Evolutionary conservation across 2,888 invertebrate species (phyloP), one percentile per base, ranked within the genome.

Genomic region (Stegophylla sp.): DNA sequence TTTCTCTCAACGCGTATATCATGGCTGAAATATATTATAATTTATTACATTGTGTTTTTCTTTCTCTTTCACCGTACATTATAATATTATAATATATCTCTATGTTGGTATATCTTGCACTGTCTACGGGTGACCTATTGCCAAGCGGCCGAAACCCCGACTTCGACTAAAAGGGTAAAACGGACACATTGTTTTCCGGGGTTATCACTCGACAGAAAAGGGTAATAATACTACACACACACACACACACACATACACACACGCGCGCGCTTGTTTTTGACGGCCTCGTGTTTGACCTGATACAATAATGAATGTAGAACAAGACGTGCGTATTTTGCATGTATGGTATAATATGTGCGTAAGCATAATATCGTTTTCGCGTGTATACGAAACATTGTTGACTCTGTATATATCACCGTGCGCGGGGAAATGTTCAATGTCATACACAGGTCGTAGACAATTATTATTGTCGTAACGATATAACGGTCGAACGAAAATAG

Each of bases 121-220:
- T n/a, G 71, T 72, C 71, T 72, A 72, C 23, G 61, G 74, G 63
- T 74, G 74, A 74, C 74, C 74, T 74, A 74, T 74, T 74, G 45
- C 28, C 53, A 53, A 1, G 7, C 23, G 56, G 56, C 41, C 73
- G 73, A 74, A 61, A 15, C 48, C 17, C 13, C 72, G 63, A 63
- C 63, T 51, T 20, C 0, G 34, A 5, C 63, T 34, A 51, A 74
- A 74, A 74, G 74, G 74, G 74, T 74, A 74, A 74, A 74, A 20
- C 28, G 63, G 34, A 74, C 7, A 34, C 34, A 34, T 74, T 74
- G 63, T 74, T 51, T 74, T 63, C 48, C 74, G 12, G 61, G 63
- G 34, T 74, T 61, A 61, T 17, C 4, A 13, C 64, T 61, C 43
- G 20, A 41, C n/a, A n/a, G 69, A 45, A 41, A 23, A 41, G 34